Base-by-base conservation (phyloP, 2,888 invertebrate species). In the Scaptomyza polygonia region DNA sequence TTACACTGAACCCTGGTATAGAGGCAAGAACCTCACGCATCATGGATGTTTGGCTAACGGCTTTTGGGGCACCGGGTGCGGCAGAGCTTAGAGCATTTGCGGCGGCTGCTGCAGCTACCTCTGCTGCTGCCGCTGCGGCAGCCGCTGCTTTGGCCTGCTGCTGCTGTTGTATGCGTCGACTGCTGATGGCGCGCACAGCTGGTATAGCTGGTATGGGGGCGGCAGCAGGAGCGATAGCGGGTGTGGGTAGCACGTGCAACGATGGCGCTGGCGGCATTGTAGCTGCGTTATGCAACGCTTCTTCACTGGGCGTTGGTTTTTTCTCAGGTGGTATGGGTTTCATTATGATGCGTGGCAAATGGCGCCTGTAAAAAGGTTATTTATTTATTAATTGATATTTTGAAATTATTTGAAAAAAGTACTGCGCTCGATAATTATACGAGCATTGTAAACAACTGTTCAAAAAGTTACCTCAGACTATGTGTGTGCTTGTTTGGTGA, bases 21-120 rank as follows among this genome's bases (percentile, higher is more conserved):
- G 97, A 97, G 27, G 97, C 96, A 73, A 97, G 91, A 7, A 97
- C 96, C 91, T 97, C 97, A 58, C 96, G 94, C 97, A 97, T 97
- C 29, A 97, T 97, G 27, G 95, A 95, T n/a, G 95, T 95, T 69
- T 91, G 90, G 18, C 90, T 89, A 47, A 84, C 83, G 14, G 87
- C 86, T 39, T 89, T 89, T 43, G 84, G 70, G 11, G 78, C 57
- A 14, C 66, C 67, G 1, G 83, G 70, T 0, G 82, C 68, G 8
- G 6, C 9, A n/a, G 48, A 18, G 18, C 74, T 68, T 1, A 78
- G 62, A 2, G 76, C 57, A 29, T 34, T 48, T 1, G 86, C 66
- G 64, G 16, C 39, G 9, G 16, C 39, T 16, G 39, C 39, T 16
- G 86, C 77, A 66, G 87, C 89, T 63, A 75, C 88, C 65, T 79